A percentile compares a stretch with the other conserved stretches of the same genome.
phyloP scores from a whole-genome alignment of 2,888 invertebrate species.

The Andrena dorsata region DNA sequence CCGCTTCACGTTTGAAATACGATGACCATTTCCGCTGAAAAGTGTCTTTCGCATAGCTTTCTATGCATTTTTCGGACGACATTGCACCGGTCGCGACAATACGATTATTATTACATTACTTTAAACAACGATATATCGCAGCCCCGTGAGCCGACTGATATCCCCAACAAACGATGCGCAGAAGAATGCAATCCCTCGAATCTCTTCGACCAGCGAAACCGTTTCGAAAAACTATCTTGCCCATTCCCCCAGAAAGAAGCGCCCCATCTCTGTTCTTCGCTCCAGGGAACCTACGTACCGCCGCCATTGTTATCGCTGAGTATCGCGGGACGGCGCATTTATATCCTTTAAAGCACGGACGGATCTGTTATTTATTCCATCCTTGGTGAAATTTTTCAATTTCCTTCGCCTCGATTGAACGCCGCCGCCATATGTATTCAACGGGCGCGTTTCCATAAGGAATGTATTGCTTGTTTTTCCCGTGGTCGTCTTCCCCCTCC shows the following conservation, averaged over 20 bases:
- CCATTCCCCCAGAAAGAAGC: background rate
- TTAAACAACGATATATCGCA: background rate
- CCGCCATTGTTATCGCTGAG: constrained; percentile 42
- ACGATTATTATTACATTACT: constrained; percentile 11
- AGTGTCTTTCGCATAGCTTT: background rate
- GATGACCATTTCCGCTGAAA: constrained; percentile 7
- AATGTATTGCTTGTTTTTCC: constrained; percentile 54
- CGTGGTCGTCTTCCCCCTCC: constrained; percentile 5
- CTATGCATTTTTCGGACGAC: background rate
- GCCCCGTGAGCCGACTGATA: background rate
- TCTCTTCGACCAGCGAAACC: background rate
- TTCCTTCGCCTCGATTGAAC: constrained; percentile 56
- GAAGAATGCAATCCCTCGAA: background rate
- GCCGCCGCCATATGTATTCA: constrained; percentile 46
- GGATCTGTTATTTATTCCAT: constrained; percentile 63
- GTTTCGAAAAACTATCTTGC: background rate
- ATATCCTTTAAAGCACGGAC: constrained; percentile 54
- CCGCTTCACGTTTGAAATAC: constrained; percentile 12
- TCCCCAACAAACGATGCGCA: background rate
- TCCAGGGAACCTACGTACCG: constrained; percentile 10
- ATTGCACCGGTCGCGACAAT: background rate
- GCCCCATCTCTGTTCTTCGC: background rate
- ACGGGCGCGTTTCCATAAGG: constrained; percentile 50
- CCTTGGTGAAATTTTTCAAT: constrained; percentile 64
- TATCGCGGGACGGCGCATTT: constrained; percentile 43